Percentiles rank a stretch among this genome's conserved stretches.
These are phyloP conservation scores for Megalops cyprinoides DNA, from an alignment of 2,797 vertebrate genomes.

Conservation along the genomic window DNA sequence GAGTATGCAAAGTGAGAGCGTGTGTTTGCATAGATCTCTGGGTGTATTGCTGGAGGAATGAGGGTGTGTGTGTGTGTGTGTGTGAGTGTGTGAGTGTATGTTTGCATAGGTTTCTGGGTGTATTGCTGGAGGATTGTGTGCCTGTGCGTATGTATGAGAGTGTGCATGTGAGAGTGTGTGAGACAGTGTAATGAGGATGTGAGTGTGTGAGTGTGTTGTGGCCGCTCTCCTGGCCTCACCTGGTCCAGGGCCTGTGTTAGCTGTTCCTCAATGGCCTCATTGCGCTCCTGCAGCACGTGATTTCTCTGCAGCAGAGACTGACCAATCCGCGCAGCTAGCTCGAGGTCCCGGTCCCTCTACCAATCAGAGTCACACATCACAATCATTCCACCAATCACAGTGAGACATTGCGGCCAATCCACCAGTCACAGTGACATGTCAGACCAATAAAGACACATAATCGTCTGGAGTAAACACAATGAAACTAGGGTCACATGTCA, in stretches of 20 bases:
- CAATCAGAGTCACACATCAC: constrained; percentile 27
- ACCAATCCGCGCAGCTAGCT: constrained; percentile 94
- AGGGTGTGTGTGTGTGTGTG: constrained; percentile 7
- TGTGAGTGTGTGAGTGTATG: constrained; percentile 18
- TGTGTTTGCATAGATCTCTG: constrained; percentile 5
- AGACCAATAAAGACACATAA: background rate
- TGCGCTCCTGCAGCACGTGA: constrained; percentile 87
- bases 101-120: background rate
- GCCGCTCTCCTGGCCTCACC: constrained; percentile 65
- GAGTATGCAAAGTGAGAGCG: background rate
- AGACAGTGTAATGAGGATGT: background rate
- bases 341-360: constrained; percentile 93
- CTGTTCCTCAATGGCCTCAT: constrained; percentile 91
- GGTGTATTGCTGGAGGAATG: background rate
- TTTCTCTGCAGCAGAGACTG: constrained; percentile 95
- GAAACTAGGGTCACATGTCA: background rate
- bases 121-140: background rate
- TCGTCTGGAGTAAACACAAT: too few relatives aligned
- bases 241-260: constrained; percentile 89
- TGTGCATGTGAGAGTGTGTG: constrained; percentile 8
- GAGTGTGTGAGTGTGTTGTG: background rate
- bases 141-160: background rate
- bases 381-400: background rate
- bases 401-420: background rate
- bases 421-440: background rate